Percentiles rank a stretch among this genome's conserved stretches.
phyloP scores from a whole-genome alignment of 2,113 vertebrate species.

The Microtus pennsylvanicus region DNA sequence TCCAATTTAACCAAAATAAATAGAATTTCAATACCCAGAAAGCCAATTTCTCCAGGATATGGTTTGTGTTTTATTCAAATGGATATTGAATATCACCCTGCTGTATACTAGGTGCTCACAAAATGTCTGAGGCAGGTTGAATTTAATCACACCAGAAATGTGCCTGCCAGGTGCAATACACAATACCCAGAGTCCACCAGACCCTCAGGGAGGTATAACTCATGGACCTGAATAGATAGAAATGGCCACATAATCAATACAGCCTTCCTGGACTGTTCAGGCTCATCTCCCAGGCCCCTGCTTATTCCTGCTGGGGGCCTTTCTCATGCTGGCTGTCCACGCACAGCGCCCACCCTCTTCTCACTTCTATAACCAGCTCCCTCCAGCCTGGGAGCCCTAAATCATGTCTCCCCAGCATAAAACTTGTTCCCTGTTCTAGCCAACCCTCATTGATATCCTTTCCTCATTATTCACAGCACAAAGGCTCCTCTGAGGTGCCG shows the following conservation, averaged over 20 bases:
- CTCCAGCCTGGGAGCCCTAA: constrained; percentile 18
- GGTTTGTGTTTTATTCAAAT: constrained; percentile 47
- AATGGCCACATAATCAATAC: constrained; percentile 65
- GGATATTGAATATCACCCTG: not conserved
- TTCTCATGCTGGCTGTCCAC: not conserved
- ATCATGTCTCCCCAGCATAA: constrained; percentile 40
- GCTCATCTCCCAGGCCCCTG: not conserved
- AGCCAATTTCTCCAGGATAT: constrained; percentile 5
- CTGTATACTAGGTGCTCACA: constrained; percentile 25
- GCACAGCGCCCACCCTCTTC: not conserved
- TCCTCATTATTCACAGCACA: not conserved
- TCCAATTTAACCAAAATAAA: constrained; percentile 41
- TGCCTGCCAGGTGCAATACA: constrained; percentile 15
- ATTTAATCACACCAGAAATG: constrained; percentile 34
- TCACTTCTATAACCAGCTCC: not conserved
- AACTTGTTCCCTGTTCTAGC: constrained; percentile 24
- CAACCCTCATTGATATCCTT: constrained; percentile 1
- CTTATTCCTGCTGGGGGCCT: not conserved
- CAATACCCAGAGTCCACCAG: not conserved
- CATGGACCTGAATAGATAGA: constrained; percentile 34
- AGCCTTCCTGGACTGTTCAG: not conserved
- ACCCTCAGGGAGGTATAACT: constrained; percentile 47
- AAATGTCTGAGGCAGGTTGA: constrained; percentile 50
- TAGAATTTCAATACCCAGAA: constrained; percentile 26
- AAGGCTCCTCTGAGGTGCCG: not conserved